Percentiles rank a stretch among this genome's conserved stretches.
Evolutionary conservation across 2,888 invertebrate species (phyloP).

Genomic region (Dryadula phaetusa): DNA sequence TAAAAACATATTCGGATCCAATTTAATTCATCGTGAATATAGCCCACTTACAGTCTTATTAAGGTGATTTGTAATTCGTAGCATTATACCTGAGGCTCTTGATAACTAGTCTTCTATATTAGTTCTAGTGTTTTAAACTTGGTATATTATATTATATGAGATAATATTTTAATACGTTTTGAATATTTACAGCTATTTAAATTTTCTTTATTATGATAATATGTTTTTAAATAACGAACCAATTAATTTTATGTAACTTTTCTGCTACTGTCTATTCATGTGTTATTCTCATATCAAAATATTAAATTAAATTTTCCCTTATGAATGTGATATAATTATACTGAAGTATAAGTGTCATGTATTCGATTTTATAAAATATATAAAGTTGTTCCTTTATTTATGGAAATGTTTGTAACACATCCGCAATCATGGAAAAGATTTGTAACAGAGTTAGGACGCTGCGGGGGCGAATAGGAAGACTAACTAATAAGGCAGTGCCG

Average conservation of each 20-base stretch:
- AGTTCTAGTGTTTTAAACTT: conserved; percentile 15
- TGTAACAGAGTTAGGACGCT: conserved; percentile 54
- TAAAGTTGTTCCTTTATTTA: neutral
- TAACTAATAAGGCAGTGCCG: conserved; percentile 72
- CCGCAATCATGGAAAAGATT: conserved; percentile 54
- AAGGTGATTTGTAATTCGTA: conserved; percentile 51
- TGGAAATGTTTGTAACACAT: neutral
- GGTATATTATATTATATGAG: too few species aligned
- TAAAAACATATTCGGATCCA: conserved; percentile 57
- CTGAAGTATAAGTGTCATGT: too few species aligned
- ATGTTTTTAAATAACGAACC: neutral
- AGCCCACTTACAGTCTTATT: conserved; percentile 54
- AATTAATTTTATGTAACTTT: neutral
- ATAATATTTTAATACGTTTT: neutral
- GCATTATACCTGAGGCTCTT: conserved; percentile 43
- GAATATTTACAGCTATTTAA: neutral
- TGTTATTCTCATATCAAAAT: neutral
- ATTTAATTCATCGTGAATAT: conserved; percentile 57
- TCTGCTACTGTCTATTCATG: neutral
- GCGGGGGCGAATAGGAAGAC: conserved; percentile 82
- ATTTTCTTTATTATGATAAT: neutral
- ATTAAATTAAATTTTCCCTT: neutral
- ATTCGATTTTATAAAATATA: neutral
- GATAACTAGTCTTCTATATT: conserved; percentile 31
- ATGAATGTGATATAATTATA: neutral